Evolutionary conservation across 2,113 vertebrate genomes (phyloP).

Genomic region (Oncorhynchus keta): DNA sequence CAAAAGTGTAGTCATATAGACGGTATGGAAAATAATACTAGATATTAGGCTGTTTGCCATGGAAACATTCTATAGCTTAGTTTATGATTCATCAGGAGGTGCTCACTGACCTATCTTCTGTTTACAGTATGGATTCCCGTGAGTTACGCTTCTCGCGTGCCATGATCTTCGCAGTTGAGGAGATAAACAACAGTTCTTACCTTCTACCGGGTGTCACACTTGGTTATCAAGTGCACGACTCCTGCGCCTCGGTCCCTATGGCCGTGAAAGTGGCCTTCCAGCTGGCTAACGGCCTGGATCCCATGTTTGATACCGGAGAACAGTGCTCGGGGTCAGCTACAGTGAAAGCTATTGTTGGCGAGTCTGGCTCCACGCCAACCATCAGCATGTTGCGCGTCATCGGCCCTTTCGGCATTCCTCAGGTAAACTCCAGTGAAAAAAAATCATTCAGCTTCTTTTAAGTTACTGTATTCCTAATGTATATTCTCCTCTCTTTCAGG

Average conservation of each 20-base stretch:
- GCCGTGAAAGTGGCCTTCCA: slow-evolving; percentile 58
- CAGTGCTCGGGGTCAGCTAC: slow-evolving; percentile 46
- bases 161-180: slow-evolving; percentile 68
- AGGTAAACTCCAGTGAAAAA: slow-evolving; percentile 38
- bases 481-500: too few species aligned
- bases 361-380: slow-evolving; percentile 67
- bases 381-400: slow-evolving; percentile 64
- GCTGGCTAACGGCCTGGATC: slow-evolving; percentile 52
- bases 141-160: slow-evolving; percentile 62
- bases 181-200: slow-evolving; percentile 71
- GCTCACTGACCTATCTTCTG: neutral
- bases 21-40: too few species aligned
- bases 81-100: fast-evolving
- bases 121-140: slow-evolving; percentile 51
- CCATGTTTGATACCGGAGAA: neutral
- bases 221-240: slow-evolving; percentile 69
- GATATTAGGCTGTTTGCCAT: neutral
- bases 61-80: too few species aligned
- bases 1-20: too few species aligned
- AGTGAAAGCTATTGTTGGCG: slow-evolving; percentile 58
- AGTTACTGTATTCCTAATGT: too few species aligned
- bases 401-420: slow-evolving; percentile 64
- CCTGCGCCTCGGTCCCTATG: slow-evolving; percentile 54
- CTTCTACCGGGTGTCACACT: slow-evolving; percentile 63
- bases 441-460: too few species aligned